These are phyloP conservation scores for Micrasema minimum DNA, from an alignment of 1,140 invertebrate genomes.

Conservation along the genomic window DNA sequence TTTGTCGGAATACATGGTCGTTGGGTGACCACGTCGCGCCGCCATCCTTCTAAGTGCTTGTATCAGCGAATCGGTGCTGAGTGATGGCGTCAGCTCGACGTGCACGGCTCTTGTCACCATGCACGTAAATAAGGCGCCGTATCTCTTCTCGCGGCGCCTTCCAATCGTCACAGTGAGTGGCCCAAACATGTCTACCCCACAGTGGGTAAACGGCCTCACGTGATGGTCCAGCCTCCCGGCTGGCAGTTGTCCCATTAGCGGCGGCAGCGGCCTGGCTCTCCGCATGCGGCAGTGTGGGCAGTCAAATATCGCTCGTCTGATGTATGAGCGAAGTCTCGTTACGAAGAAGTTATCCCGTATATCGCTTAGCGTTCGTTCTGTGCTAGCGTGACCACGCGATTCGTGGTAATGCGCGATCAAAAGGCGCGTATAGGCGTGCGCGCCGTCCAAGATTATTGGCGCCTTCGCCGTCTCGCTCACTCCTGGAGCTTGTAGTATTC, in stretches of 20 bases:
- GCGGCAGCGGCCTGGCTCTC: background rate
- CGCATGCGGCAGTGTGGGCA: background rate
- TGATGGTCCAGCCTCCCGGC: background rate
- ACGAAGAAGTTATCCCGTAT: background rate
- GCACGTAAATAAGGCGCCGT: background rate
- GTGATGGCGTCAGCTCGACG: background rate
- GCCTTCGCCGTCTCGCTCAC: background rate
- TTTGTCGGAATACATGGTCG: background rate
- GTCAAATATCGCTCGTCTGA: background rate
- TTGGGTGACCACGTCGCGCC: background rate
- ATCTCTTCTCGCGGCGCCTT: background rate
- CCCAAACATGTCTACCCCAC: constrained; percentile 8
- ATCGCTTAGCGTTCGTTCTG: background rate
- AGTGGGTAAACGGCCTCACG: constrained; percentile 4
- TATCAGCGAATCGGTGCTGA: background rate
- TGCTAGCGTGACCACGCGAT: background rate
- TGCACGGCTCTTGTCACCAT: background rate
- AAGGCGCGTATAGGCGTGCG: background rate
- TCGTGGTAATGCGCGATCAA: constrained; percentile 6
- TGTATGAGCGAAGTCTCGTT: background rate
- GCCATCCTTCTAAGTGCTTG: background rate
- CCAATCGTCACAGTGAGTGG: background rate
- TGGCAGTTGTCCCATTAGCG: background rate
- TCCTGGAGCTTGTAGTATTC: background rate
- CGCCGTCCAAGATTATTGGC: constrained; percentile 1